Conservation (phyloP, 2,797 vertebrate genomes). For the Peromyscus melanophrys region DNA sequence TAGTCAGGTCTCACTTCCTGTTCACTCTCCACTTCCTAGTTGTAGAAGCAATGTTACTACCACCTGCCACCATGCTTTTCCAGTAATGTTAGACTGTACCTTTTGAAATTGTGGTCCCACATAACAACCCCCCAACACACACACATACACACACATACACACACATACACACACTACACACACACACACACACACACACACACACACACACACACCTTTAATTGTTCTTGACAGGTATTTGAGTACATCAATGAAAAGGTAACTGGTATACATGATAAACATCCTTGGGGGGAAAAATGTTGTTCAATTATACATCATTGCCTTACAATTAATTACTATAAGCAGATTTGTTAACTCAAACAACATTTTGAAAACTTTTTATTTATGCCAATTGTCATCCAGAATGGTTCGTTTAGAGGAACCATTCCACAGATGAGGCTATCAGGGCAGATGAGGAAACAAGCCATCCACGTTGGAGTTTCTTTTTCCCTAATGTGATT, state of each 20-base stretch:
- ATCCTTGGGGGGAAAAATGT: background rate
- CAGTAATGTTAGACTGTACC: background rate
- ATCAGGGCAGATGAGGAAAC: background rate
- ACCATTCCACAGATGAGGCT: background rate
- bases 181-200: background rate
- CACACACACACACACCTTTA: background rate
- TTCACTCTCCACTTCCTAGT: background rate
- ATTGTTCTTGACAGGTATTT: background rate
- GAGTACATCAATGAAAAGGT: background rate
- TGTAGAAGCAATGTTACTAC: background rate
- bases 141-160: background rate
- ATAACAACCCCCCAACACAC: too few species aligned
- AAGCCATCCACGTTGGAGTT: constrained; percentile 1
- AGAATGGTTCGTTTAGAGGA: background rate
- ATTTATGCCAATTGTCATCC: background rate
- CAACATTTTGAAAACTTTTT: background rate
- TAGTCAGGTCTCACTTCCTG: background rate
- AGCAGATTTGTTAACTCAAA: constrained; percentile 24
- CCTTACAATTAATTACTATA: constrained; percentile 24
- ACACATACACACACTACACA: background rate
- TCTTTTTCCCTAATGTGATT: background rate
- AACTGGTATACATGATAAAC: background rate
- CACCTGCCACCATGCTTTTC: background rate
- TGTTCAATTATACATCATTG: background rate
- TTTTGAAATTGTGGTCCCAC: background rate